phyloP scores from a whole-genome alignment of 2,888 invertebrate species.

The Cephus pygmeus region DNA sequence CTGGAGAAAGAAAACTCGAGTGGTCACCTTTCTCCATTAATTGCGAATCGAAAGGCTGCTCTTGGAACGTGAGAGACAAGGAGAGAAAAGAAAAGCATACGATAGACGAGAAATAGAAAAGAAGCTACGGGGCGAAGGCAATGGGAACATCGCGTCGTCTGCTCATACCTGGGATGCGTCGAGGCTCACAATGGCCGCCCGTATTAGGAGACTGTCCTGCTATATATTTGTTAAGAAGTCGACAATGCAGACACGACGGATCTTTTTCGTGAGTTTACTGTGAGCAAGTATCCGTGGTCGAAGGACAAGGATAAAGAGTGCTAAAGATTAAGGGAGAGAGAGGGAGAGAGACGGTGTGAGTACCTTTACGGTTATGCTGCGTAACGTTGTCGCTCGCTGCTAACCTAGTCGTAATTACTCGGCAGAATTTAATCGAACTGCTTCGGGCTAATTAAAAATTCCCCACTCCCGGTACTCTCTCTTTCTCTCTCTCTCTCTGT shows the following conservation, averaged over 20 bases:
- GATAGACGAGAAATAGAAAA: too few relatives aligned
- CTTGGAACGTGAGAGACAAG: constrained; percentile 7
- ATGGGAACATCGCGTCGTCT: too few relatives aligned
- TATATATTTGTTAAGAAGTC: constrained; percentile 10
- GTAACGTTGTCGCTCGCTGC: constrained; percentile 22
- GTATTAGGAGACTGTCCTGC: constrained; percentile 21
- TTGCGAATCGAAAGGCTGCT: constrained; percentile 3
- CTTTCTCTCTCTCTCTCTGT: constrained; percentile 6
- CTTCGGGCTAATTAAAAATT: constrained; percentile 59
- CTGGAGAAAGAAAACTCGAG: too few relatives aligned
- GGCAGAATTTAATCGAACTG: constrained; percentile 59
- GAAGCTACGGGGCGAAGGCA: neutral
- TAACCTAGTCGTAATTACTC: constrained; percentile 49
- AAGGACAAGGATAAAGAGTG: neutral
- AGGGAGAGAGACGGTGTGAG: neutral
- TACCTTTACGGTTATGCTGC: constrained; percentile 23
- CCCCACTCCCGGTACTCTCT: constrained; percentile 35
- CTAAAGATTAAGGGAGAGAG: neutral
- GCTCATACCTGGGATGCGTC: constrained; percentile 1
- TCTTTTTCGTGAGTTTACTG: neutral
- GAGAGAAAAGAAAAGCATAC: too few relatives aligned
- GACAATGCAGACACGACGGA: neutral
- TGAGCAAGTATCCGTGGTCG: neutral
- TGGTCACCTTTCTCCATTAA: too few relatives aligned
- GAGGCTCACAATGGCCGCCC: constrained; percentile 19